These are phyloP conservation scores for Laterallus jamaicensis DNA, from an alignment of 2,113 vertebrate species.

Conservation along the genomic window DNA sequence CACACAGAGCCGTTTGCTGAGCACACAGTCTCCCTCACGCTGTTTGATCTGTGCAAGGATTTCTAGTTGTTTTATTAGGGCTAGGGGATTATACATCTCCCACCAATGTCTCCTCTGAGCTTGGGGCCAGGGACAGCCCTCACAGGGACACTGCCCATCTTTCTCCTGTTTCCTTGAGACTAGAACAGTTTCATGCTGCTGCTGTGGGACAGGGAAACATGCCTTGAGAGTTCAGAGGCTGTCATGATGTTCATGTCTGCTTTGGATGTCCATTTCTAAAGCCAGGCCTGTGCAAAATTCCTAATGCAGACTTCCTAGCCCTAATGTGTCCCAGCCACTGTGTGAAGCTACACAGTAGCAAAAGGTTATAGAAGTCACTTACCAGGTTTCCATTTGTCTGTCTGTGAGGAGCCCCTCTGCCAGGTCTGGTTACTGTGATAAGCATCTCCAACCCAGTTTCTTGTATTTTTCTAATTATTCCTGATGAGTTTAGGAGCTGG, in stretches of 20 bases:
- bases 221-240: neutral
- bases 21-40: neutral
- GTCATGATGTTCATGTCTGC: neutral
- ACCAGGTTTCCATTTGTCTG: neutral
- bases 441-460: accelerated
- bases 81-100: neutral
- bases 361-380: neutral
- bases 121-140: neutral
- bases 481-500: neutral
- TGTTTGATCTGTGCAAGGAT: neutral
- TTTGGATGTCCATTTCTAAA: neutral
- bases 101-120: neutral
- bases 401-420: neutral
- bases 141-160: neutral
- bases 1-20: neutral
- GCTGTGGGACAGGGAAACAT: neutral
- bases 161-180: neutral
- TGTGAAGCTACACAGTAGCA: accelerated
- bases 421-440: neutral
- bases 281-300: neutral
- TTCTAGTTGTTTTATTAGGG: neutral
- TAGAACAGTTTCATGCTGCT: neutral
- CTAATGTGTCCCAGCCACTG: neutral
- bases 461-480: neutral
- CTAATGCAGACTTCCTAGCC: neutral